Evolutionary conservation across 2,888 invertebrate genomes (phyloP).

Genomic region (Andrena flavipes): DNA sequence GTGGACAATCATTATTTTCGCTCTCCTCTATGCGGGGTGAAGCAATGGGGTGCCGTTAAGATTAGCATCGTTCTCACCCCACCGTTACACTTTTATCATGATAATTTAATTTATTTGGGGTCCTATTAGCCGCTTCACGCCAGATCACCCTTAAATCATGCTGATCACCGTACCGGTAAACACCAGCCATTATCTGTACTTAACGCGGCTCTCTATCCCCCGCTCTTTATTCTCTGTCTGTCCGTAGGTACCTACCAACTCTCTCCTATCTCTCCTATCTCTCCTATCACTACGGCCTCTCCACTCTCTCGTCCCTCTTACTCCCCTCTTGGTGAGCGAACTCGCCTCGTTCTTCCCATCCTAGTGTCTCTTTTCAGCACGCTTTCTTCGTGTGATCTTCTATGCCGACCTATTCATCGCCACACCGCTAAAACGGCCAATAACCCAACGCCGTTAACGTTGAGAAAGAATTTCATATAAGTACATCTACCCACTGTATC

Average conservation of each 20-base stretch:
- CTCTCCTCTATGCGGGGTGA: slow-evolving; percentile 68
- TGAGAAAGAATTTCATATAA: no score
- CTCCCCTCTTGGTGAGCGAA: no score
- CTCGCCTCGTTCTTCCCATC: no score
- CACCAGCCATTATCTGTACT: slow-evolving; percentile 81
- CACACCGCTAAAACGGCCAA: not conserved
- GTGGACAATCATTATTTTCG: slow-evolving; percentile 81
- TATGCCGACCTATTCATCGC: no score
- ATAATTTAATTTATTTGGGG: slow-evolving; percentile 84
- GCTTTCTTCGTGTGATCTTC: no score
- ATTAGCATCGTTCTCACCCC: slow-evolving; percentile 61
- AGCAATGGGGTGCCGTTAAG: slow-evolving; percentile 56
- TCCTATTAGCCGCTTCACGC: slow-evolving; percentile 81
- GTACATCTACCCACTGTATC: no score
- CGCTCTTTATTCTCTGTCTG: slow-evolving; percentile 12
- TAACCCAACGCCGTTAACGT: no score
- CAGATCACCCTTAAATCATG: slow-evolving; percentile 79
- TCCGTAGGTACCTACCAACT: not conserved
- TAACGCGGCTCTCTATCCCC: slow-evolving; percentile 65
- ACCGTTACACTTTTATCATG: slow-evolving; percentile 79
- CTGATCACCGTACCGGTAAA: slow-evolving; percentile 82
- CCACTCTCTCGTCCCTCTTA: no score
- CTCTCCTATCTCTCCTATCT: not conserved
- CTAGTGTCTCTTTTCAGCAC: no score
- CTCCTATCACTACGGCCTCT: not conserved